Percentiles rank a stretch among this genome's conserved stretches.
These are phyloP conservation scores for Penaeus japonicus DNA, from an alignment of 1,140 invertebrate genomes.

Conservation along the genomic window DNA sequence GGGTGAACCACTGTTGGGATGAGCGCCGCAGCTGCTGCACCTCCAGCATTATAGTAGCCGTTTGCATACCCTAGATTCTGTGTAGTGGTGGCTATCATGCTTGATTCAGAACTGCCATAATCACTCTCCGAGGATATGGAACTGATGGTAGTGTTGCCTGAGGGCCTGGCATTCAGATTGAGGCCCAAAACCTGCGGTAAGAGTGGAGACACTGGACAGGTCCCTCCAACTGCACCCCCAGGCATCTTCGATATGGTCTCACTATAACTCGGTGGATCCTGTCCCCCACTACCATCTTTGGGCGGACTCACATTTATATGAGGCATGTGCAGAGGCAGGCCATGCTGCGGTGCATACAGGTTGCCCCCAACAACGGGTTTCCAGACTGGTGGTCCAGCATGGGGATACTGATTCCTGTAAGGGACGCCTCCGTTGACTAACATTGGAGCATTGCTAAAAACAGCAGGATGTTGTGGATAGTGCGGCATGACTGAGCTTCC, in stretches of 20 bases:
- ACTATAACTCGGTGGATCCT: slow-evolving; percentile 45
- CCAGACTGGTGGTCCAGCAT: neutral
- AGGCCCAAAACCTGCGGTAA: slow-evolving; percentile 28
- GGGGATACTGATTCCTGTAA: neutral
- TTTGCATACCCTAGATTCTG: neutral
- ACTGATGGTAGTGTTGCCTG: neutral
- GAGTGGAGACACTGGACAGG: neutral
- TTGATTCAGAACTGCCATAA: neutral
- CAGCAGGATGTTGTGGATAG: neutral
- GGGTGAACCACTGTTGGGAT: slow-evolving; percentile 14
- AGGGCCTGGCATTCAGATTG: neutral
- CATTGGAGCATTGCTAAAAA: neutral
- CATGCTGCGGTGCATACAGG: neutral
- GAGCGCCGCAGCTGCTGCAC: neutral
- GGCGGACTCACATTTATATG: neutral
- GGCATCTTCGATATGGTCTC: slow-evolving; percentile 21
- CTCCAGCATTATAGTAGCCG: neutral
- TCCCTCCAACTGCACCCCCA: neutral
- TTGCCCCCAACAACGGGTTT: neutral
- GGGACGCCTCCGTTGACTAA: slow-evolving; percentile 11
- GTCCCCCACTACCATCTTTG: neutral
- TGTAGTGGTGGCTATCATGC: slow-evolving; percentile 2
- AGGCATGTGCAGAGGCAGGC: neutral
- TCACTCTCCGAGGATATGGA: neutral
- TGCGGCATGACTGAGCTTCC: neutral